These are phyloP conservation scores for Meloidogyne floridensis DNA, from an alignment of 1,140 invertebrate genomes.

Conservation along the genomic window DNA sequence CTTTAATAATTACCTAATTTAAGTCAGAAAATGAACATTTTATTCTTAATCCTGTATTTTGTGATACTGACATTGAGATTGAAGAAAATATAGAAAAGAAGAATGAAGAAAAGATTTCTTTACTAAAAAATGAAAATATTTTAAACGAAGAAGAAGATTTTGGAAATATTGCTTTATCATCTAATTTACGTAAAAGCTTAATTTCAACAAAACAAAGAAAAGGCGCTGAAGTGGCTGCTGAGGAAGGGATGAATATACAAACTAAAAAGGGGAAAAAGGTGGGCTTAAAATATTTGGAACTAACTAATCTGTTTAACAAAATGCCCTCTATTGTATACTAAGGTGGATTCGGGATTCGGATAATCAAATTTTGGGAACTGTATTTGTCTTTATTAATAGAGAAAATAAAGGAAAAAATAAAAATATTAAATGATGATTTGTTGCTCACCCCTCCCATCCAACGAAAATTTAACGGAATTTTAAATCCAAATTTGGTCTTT, in stretches of 20 bases:
- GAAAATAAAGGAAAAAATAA: not conserved
- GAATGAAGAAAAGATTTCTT: not conserved
- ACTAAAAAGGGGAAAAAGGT: not conserved
- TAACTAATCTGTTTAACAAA: no score
- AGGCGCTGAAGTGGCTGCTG: not conserved
- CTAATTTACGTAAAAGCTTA: conserved; percentile 1
- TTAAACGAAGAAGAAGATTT: not conserved
- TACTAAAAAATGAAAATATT: not conserved
- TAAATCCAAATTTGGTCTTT: no score
- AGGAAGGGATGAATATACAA: not conserved
- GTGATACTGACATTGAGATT: not conserved
- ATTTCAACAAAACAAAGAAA: not conserved
- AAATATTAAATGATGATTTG: not conserved
- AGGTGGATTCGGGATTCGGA: no score
- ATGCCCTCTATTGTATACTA: no score
- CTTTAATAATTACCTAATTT: not conserved
- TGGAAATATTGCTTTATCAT: not conserved
- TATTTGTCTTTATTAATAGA: no score
- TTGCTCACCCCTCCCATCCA: no score
- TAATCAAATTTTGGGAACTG: no score
- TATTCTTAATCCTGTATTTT: not conserved
- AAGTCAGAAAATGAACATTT: conserved; percentile 1
- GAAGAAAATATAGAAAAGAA: not conserved
- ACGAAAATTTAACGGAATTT: no score
- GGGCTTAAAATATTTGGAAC: not conserved